Conservation (phyloP, 92 coral and sea anemone genomes). For the Palythoa caribaeorum region DNA sequence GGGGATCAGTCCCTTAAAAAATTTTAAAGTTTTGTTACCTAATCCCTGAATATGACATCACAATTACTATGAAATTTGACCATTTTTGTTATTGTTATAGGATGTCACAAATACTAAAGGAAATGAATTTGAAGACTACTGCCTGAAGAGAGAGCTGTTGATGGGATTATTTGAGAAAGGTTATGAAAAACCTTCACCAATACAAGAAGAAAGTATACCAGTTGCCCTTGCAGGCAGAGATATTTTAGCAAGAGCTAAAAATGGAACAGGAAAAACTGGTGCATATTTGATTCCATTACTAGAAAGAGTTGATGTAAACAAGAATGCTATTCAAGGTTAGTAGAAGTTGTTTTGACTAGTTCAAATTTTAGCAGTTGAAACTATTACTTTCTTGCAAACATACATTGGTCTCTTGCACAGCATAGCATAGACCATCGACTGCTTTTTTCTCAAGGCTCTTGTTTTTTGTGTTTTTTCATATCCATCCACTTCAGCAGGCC, state of each 20-base stretch:
- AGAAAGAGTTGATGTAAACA: slow-evolving; percentile 83
- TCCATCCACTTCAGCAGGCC: too few species aligned
- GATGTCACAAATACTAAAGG: slow-evolving; percentile 99
- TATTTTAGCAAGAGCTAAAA: slow-evolving; percentile 97
- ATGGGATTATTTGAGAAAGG: slow-evolving; percentile 99
- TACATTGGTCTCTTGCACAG: too few species aligned
- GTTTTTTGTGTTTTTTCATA: too few species aligned
- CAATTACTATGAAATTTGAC: too few species aligned
- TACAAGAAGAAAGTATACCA: slow-evolving; percentile 99
- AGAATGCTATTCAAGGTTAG: slow-evolving; percentile 92
- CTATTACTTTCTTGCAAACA: too few species aligned
- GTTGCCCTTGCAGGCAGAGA: slow-evolving; percentile 97
- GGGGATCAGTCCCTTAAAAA: too few species aligned
- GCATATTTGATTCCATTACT: slow-evolving; percentile 95
- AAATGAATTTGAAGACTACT: slow-evolving; percentile 99
- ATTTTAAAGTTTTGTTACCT: too few species aligned
- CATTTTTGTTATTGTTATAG: slow-evolving; percentile 33
- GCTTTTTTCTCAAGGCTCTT: too few species aligned
- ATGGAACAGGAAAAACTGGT: slow-evolving; percentile 99
- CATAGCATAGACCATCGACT: too few species aligned
- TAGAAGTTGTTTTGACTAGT: not conserved
- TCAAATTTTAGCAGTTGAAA: too few species aligned
- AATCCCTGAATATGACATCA: too few species aligned
- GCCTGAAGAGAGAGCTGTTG: slow-evolving; percentile 92
- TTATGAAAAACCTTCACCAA: slow-evolving; percentile 95